These are phyloP conservation scores for Perca schrenkii DNA, from an alignment of 2,113 vertebrate species.

Conservation along the genomic window DNA sequence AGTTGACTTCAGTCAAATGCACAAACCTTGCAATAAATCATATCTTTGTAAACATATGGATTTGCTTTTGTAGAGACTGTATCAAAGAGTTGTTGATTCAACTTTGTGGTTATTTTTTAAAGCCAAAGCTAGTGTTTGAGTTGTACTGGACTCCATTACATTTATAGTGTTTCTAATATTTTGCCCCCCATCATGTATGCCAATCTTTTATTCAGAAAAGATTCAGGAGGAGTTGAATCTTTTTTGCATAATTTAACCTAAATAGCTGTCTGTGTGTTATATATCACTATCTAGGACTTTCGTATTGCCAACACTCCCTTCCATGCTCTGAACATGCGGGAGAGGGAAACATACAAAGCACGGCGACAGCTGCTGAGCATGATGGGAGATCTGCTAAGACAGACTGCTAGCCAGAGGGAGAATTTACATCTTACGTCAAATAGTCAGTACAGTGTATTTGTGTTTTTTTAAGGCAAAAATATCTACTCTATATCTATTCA, in stretches of 20 bases:
- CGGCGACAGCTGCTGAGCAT: constrained; percentile 80
- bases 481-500: too few relatives aligned
- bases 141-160: background rate
- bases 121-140: background rate
- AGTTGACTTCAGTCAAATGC: background rate
- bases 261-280: background rate
- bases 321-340: constrained; percentile 74
- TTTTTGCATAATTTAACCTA: background rate
- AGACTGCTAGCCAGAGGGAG: constrained; percentile 57
- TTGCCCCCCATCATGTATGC: background rate
- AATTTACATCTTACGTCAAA: background rate
- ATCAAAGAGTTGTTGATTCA: background rate
- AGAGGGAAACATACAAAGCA: constrained; percentile 78
- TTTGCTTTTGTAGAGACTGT: background rate
- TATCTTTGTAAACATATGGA: background rate
- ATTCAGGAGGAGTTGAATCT: background rate
- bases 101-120: background rate
- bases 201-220: too few relatives aligned
- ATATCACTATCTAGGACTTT: constrained; percentile 77
- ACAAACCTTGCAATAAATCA: background rate
- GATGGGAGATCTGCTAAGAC: constrained; percentile 82
- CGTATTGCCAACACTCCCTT: constrained; percentile 84
- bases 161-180: background rate
- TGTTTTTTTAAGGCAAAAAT: background rate
- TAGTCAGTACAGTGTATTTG: constrained; percentile 22